A percentile compares a stretch with the other conserved stretches of the same genome.
Evolutionary conservation across 2,888 invertebrate species (phyloP).

Genomic region (Catocala sponsa): DNA sequence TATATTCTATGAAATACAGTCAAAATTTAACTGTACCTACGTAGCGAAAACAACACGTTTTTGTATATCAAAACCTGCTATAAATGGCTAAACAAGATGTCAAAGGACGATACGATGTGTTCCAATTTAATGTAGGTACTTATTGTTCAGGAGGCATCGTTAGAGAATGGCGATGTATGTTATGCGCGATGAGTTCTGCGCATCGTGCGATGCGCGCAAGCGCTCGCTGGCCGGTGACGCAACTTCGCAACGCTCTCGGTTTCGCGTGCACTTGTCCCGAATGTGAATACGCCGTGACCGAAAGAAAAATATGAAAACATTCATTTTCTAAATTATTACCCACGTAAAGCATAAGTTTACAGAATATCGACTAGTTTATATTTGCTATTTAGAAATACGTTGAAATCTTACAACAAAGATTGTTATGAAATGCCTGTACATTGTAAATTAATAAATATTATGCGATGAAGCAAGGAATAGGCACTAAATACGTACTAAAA

Average conservation of each 20-base stretch:
- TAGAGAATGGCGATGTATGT: constrained; percentile 69
- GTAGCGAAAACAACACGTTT: too few relatives aligned
- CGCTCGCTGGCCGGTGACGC: constrained; percentile 62
- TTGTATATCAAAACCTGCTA: too few relatives aligned
- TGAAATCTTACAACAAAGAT: constrained; percentile 19
- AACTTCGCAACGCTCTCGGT: constrained; percentile 77
- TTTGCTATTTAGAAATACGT: constrained; percentile 25
- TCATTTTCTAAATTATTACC: constrained; percentile 72
- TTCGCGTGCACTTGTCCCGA: constrained; percentile 85
- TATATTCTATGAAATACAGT: too few relatives aligned
- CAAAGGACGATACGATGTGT: too few relatives aligned
- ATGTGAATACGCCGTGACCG: constrained; percentile 82
- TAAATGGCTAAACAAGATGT: too few relatives aligned
- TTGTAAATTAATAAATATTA: constrained; percentile 27
- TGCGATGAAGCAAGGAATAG: constrained; percentile 15
- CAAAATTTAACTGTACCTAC: too few relatives aligned
- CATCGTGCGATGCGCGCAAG: background rate
- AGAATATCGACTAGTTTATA: constrained; percentile 29
- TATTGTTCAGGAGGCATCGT: background rate
- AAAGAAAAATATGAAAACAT: constrained; percentile 82
- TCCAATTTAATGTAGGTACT: background rate
- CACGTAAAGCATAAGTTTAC: constrained; percentile 55
- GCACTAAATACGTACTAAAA: constrained; percentile 18
- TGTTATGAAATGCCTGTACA: constrained; percentile 24
- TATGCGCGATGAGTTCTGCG: constrained; percentile 51